These are phyloP conservation scores for Apamea sordens DNA, from an alignment of 2,888 invertebrate species.

Conservation along the genomic window DNA sequence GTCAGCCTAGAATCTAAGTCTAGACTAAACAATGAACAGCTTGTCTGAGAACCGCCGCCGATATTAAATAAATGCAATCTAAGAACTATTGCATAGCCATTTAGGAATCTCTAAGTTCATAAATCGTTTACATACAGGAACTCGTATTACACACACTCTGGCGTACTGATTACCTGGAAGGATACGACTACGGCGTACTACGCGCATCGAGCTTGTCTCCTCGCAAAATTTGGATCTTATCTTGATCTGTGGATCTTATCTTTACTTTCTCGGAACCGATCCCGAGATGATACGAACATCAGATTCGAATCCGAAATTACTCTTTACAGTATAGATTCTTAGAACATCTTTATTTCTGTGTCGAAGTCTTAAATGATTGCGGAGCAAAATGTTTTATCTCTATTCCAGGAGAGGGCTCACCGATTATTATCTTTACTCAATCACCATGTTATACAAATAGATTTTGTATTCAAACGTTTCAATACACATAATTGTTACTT, in stretches of 20 bases:
- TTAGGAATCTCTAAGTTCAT: not conserved
- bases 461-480: not conserved
- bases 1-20: constrained; percentile 6
- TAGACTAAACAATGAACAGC: constrained; percentile 32
- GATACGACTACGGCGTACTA: constrained; percentile 12
- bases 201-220: constrained; percentile 11
- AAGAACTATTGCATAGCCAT: not conserved
- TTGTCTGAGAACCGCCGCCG: not conserved
- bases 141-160: not conserved
- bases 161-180: constrained; percentile 31
- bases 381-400: not conserved
- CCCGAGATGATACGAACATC: not conserved
- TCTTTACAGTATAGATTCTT: not conserved
- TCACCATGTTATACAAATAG: not conserved
- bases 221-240: constrained; percentile 9
- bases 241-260: not conserved
- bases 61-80: constrained; percentile 5
- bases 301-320: not conserved
- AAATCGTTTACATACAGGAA: not conserved
- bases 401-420: not conserved
- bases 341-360: not conserved
- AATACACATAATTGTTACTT: not conserved
- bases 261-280: constrained; percentile 1
- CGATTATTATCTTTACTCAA: constrained; percentile 1
- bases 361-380: not conserved